A percentile compares a stretch with the other conserved stretches of the same genome.
Conservation (phyloP, 2,888 invertebrate species). For the Lasioglossum morio region DNA sequence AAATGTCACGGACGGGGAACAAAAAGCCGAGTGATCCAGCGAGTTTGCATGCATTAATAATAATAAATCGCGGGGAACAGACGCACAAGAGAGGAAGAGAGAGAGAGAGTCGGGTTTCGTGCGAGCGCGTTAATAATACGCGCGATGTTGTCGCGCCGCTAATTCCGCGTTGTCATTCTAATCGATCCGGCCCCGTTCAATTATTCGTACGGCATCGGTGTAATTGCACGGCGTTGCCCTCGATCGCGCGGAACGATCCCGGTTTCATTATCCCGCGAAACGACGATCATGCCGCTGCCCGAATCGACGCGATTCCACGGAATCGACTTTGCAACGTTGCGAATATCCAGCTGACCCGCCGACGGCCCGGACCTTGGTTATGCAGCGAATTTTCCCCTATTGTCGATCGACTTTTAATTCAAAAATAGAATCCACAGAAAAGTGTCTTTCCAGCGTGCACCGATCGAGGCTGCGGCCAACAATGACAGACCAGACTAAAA, state of each 20-base stretch:
- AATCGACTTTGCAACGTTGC: neutral
- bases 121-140: conserved; percentile 39
- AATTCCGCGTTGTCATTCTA: conserved; percentile 57
- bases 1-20: conserved; percentile 7
- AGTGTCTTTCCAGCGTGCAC: no score
- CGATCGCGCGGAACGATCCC: conserved; percentile 27
- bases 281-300: conserved; percentile 5
- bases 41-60: conserved; percentile 37
- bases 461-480: neutral
- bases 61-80: neutral
- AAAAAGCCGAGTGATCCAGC: conserved; percentile 20
- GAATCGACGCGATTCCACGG: neutral
- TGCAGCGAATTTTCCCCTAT: neutral
- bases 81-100: neutral
- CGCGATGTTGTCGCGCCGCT: conserved; percentile 39
- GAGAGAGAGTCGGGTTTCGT: neutral
- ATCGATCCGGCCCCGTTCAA: conserved; percentile 60
- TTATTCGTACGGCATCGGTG: conserved; percentile 53
- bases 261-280: conserved; percentile 28
- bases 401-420: neutral
- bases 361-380: neutral
- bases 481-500: neutral
- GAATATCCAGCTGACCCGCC: neutral
- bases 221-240: conserved; percentile 40
- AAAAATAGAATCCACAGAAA: no score